Evolutionary conservation across 1,140 invertebrate species (phyloP), one percentile per base, ranked within the genome.

Genomic region (Scaptomyza montana): DNA sequence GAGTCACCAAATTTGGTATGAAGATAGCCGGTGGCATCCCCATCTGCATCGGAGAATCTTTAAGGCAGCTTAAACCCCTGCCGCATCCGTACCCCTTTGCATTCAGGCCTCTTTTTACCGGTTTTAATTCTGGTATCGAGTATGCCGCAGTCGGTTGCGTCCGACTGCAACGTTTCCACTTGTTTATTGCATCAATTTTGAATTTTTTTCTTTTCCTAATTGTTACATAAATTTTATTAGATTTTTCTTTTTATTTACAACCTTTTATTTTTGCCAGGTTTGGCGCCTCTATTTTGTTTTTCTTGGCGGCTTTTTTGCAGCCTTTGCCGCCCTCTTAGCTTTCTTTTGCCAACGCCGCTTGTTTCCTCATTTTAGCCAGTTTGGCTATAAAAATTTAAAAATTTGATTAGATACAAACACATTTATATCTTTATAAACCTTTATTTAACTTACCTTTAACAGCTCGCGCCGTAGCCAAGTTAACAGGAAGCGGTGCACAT

Each of bases 401-500:
- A 7, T 46, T 7, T 1, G 41, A 60, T 71, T 36, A 7, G 6
- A 8, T 10, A 10, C 10, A 12, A 46, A 9, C 2, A 19, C 2
- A 16, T 16, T 16, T 16, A 16, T 16, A 16, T 16, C 0, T 16
- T 2, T 25, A 0, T 16, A 13, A n/a, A 10, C 36, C 36, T 10
- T 39, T 10, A 10, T 39, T 39, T 0, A 2, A 60, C 56, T 54
- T 59, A 81, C 82, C 65, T 2, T 81, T 79, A 10, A 87, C 55
- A 0, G 41, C 1, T 0, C 25, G 49, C 0, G 84, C 84, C 0
- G 61, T 79, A 1, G 45, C 77, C 64, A 89, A 65, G 49, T 89
- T 84, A 1, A 89, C 74, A 0, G 84, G 84, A 45, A 89, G 1
- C 6, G 84, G 84, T 0, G 84, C 84, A 50, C 84, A 89, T 51